A percentile compares a stretch with the other conserved stretches of the same genome.
phyloP scores from a whole-genome alignment of 2,888 invertebrate species.

The Meganola albula region DNA sequence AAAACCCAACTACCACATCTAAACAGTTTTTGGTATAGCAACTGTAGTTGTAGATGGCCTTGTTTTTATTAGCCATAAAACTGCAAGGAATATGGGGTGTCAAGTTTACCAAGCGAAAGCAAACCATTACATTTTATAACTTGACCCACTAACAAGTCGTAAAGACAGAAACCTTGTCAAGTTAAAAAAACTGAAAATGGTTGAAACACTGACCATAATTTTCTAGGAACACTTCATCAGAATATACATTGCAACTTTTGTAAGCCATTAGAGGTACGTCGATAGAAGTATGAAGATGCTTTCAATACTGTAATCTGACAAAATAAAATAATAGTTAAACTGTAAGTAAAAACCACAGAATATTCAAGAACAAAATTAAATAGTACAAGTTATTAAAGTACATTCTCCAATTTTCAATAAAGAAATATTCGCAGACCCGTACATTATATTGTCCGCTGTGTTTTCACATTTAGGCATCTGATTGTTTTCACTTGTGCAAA shows the following conservation, averaged over 20 bases:
- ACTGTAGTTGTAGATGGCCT: conserved; percentile 15
- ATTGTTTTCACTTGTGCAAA: conserved; percentile 33
- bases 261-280: no score
- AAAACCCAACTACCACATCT: no score
- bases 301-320: no score
- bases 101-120: conserved; percentile 14
- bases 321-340: no score
- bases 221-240: no score
- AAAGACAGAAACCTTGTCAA: conserved; percentile 11
- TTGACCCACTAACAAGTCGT: conserved; percentile 13
- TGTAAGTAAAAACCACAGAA: no score
- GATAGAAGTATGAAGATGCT: no score
- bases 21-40: conserved; percentile 7
- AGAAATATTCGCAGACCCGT: conserved; percentile 2
- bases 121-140: conserved; percentile 18
- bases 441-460: conserved; percentile 5
- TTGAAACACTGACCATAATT: no score
- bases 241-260: no score
- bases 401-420: no score
- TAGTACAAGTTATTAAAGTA: no score
- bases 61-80: conserved; percentile 15
- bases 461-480: conserved; percentile 22
- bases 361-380: no score
- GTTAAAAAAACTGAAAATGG: neutral
- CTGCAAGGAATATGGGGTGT: conserved; percentile 8